Evolutionary conservation across 2,113 vertebrate genomes (phyloP), one percentile per base, ranked within the genome.

Genomic region (Forbesichthys papilliferus): DNA sequence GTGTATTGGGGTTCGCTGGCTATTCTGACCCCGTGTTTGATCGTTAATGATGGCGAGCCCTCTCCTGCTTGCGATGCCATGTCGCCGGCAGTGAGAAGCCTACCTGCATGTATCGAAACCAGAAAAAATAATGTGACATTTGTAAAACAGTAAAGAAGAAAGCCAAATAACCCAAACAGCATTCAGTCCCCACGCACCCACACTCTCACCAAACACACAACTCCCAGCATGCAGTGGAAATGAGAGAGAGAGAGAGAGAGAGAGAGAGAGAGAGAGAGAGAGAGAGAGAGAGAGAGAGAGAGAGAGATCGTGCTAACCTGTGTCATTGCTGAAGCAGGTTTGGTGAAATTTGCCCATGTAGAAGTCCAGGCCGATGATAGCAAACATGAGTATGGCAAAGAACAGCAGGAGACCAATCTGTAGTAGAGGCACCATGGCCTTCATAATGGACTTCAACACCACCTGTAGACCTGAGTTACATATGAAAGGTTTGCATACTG

Each of bases 391-490:
- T 11, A 99, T 99, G 70, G 97, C 97, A 0, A 99, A 99, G 92
- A 99, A 99, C 18, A 99, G 95, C 12, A 99, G 94, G 84, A 99
- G 82, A 71, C 96, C 97, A 0, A 99, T 98, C 89, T 98, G 97
- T 20, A 99, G 95, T 73, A 99, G 87, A 1, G 97, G 97, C 0
- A 98, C 95, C 97, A 99, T 99, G 1, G 97, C 97, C 88, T 99
- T 99, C 97, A 99, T 99, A 75, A 99, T 99, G 82, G 97, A 99
- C 91, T 99, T 99, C 69, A 99, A 89, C 9, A 99, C 97, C 81
- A 99, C 97, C 91, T 99, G 97, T 59, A 99, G 84, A 78, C 97
- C 97, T 98, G 76, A 74, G 4, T 55, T 1, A 70, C 18, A 75
- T 20, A 64, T 18, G 10, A 61, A 3, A 60, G 0, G 52, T 16